phyloP scores from a whole-genome alignment of 2,888 invertebrate species.

The Argyresthia albistria region DNA sequence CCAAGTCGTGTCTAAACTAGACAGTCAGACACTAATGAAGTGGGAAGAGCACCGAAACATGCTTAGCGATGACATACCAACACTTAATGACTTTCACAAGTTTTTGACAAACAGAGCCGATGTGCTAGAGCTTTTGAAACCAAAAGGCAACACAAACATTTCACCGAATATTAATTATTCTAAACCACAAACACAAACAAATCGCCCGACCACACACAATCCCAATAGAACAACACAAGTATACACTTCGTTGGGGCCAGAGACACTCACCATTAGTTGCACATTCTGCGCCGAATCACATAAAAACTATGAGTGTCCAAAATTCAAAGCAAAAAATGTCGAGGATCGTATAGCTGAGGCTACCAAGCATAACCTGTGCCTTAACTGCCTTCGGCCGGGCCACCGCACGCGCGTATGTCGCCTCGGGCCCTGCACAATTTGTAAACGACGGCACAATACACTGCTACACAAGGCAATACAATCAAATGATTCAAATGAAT shows the following conservation, averaged over 20 bases:
- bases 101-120: conserved; percentile 7
- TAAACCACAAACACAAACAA: background rate
- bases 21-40: background rate
- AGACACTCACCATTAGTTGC: background rate
- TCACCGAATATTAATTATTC: background rate
- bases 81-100: conserved; percentile 3
- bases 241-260: background rate
- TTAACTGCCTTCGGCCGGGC: background rate
- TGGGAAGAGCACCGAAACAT: conserved; percentile 9
- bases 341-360: conserved; percentile 3
- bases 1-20: background rate
- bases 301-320: conserved; percentile 7
- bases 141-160: background rate
- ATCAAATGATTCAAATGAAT: background rate
- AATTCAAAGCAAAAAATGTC: conserved; percentile 3
- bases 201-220: background rate
- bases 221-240: background rate
- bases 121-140: conserved; percentile 6
- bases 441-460: background rate
- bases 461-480: background rate
- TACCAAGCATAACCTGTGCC: conserved; percentile 4
- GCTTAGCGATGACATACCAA: conserved; percentile 3
- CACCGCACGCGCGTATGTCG: background rate
- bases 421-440: background rate
- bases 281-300: conserved; percentile 5